Conservation (phyloP, 92 coral and sea anemone species). For the Bergia sp. region DNA sequence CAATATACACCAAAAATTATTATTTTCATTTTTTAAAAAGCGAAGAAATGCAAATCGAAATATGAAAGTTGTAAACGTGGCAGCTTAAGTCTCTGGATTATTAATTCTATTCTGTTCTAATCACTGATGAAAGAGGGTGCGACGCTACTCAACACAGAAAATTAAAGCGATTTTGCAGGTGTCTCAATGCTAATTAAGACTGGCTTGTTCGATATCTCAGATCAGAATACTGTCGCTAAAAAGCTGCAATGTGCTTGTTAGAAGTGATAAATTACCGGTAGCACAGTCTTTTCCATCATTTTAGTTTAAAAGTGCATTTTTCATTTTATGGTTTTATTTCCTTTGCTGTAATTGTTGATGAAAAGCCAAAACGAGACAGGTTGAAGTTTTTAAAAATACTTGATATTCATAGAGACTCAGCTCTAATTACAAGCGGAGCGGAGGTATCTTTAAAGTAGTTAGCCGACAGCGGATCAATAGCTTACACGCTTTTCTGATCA, state of each 20-base stretch:
- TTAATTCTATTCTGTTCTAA: slow-evolving; percentile 15
- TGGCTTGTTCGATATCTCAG: background rate
- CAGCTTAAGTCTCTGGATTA: background rate
- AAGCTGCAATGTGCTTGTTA: background rate
- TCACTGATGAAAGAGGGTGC: slow-evolving; percentile 35
- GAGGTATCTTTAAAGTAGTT: too few relatives aligned
- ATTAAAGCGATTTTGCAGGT: slow-evolving; percentile 14
- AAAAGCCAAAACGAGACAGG: too few relatives aligned
- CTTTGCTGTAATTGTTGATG: too few relatives aligned
- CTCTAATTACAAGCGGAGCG: too few relatives aligned
- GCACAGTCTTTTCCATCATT: too few relatives aligned
- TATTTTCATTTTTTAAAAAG: background rate
- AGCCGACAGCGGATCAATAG: too few relatives aligned
- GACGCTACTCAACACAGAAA: background rate
- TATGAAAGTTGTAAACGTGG: background rate
- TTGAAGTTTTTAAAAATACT: too few relatives aligned
- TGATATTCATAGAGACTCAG: too few relatives aligned
- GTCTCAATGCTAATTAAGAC: background rate
- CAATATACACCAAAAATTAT: background rate
- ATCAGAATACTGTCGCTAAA: background rate
- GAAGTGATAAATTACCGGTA: too few relatives aligned
- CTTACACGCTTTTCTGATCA: too few relatives aligned
- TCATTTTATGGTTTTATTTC: too few relatives aligned
- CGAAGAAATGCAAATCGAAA: background rate
- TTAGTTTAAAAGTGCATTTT: too few relatives aligned